These are phyloP conservation scores for Agonopterix subpropinquella DNA, from an alignment of 2,888 invertebrate species.

Conservation along the genomic window DNA sequence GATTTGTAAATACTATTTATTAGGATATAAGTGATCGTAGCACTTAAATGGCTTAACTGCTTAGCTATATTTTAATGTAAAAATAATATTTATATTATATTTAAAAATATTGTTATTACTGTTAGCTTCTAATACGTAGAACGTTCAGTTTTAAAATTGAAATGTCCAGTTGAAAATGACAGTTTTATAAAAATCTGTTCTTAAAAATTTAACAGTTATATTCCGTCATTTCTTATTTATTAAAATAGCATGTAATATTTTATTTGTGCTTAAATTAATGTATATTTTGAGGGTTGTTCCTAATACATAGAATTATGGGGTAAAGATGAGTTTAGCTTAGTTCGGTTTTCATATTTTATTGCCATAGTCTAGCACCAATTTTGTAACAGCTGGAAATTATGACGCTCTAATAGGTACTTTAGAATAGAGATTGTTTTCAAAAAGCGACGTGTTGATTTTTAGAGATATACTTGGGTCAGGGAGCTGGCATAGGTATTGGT, in stretches of 20 bases:
- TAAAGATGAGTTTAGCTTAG: conserved; percentile 19
- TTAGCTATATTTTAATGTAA: conserved; percentile 69
- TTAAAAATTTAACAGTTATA: not conserved
- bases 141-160: conserved; percentile 24
- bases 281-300: conserved; percentile 60
- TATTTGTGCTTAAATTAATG: conserved; percentile 39
- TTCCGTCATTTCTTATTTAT: conserved; percentile 15
- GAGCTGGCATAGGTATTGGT: too few relatives aligned
- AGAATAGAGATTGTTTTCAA: too few relatives aligned
- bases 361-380: too few relatives aligned
- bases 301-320: conserved; percentile 46
- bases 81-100: conserved; percentile 71
- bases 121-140: conserved; percentile 55
- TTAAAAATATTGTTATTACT: conserved; percentile 63
- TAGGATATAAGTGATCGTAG: conserved; percentile 65
- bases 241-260: conserved; percentile 45
- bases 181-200: conserved; percentile 6
- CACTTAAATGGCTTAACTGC: conserved; percentile 66
- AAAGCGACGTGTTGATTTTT: too few relatives aligned
- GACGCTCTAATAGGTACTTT: too few relatives aligned
- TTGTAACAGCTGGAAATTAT: too few relatives aligned
- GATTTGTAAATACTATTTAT: conserved; percentile 75
- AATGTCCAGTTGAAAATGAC: conserved; percentile 3
- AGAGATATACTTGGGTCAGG: too few relatives aligned
- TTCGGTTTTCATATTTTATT: too few relatives aligned